Conservation (phyloP, 2,888 invertebrate species). For the Hydropsyche betteni region DNA sequence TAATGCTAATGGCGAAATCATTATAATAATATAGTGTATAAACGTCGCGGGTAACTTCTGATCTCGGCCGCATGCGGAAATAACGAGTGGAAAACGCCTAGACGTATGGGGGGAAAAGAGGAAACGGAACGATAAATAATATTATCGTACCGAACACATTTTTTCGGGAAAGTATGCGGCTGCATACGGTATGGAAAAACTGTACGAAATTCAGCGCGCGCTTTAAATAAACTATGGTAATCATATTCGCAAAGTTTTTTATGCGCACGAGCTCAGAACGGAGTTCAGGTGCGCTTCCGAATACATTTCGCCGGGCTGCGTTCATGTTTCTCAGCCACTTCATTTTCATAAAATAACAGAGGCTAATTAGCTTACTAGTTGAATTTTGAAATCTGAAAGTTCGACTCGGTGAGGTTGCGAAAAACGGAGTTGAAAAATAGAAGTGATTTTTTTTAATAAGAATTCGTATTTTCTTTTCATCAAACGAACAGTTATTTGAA, state of each 20-base stretch:
- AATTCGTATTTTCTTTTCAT: too few species aligned
- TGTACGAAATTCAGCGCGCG: neutral
- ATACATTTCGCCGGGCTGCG: conserved; percentile 36
- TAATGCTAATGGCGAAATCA: conserved; percentile 26
- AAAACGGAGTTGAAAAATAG: neutral
- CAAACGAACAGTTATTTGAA: too few species aligned
- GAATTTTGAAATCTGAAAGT: conserved; percentile 47
- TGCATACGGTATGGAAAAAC: neutral
- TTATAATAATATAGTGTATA: conserved; percentile 21
- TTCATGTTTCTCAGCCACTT: conserved; percentile 54
- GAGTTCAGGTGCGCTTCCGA: conserved; percentile 41
- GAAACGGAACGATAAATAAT: conserved; percentile 9
- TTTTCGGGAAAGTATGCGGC: neutral
- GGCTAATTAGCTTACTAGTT: conserved; percentile 60
- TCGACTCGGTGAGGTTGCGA: neutral
- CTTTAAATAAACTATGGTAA: conserved; percentile 50
- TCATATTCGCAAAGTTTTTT: conserved; percentile 50
- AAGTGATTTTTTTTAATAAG: neutral
- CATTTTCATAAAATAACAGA: conserved; percentile 67
- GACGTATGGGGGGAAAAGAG: neutral
- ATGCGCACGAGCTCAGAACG: conserved; percentile 25
- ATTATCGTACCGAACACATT: conserved; percentile 4
- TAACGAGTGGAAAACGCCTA: neutral
- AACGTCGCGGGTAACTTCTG: conserved; percentile 11
- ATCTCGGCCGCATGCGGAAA: conserved; percentile 4